phyloP scores from a whole-genome alignment of 2,888 invertebrate genomes.

The Xylophagus ater region DNA sequence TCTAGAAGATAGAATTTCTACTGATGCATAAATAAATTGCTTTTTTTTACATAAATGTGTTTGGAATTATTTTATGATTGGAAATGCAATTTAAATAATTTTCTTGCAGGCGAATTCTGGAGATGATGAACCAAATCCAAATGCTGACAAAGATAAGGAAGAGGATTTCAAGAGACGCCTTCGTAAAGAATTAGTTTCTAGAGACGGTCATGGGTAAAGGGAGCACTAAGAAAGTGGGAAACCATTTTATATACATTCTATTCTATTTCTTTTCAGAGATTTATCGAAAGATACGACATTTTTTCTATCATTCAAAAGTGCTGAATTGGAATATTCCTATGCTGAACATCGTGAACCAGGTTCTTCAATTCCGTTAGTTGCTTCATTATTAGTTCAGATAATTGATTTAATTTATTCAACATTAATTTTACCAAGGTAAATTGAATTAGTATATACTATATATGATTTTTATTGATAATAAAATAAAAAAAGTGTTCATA shows the following conservation, averaged over 20 bases:
- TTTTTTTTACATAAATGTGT: too few relatives aligned
- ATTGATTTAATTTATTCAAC: constrained; percentile 44
- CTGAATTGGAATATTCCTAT: constrained; percentile 55
- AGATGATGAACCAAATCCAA: constrained; percentile 13
- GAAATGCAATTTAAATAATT: not conserved
- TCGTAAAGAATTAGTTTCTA: constrained; percentile 70
- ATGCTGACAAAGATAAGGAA: constrained; percentile 21
- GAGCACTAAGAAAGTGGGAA: not conserved
- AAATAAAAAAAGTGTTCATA: too few relatives aligned
- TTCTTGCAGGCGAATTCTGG: constrained; percentile 14
- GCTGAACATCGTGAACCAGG: constrained; percentile 53
- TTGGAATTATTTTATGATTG: too few relatives aligned
- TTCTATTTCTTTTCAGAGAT: constrained; percentile 40
- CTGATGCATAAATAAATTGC: too few relatives aligned
- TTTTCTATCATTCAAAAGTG: constrained; percentile 54
- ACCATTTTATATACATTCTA: not conserved
- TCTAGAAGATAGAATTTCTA: too few relatives aligned
- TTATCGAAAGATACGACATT: constrained; percentile 55
- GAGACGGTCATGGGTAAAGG: constrained; percentile 76
- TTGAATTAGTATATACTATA: too few relatives aligned
- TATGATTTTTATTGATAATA: too few relatives aligned
- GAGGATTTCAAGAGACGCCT: constrained; percentile 72
- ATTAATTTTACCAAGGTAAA: constrained; percentile 46
- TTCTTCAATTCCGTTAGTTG: constrained; percentile 51
- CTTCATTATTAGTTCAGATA: constrained; percentile 51